Evolutionary conservation across 1,140 invertebrate genomes (phyloP), one percentile per base, ranked within the genome.

Genomic region (Drosophila varians): DNA sequence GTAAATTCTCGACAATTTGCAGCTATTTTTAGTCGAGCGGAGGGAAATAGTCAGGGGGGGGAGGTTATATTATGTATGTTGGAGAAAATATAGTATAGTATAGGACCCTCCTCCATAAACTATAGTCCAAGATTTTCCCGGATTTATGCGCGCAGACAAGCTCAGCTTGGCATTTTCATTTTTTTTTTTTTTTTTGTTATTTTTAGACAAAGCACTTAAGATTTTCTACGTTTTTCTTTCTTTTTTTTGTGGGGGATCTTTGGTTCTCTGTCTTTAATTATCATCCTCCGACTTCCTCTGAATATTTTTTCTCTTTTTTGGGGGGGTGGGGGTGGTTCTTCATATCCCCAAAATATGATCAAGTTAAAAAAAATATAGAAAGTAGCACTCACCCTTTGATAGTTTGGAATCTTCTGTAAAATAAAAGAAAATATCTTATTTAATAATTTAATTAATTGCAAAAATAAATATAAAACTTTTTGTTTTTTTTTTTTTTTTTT

Each of bases 1-100:
- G 46, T 52, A 77, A 77, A 76, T 68, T 76, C 28, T 62, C 51
- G 23, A 62, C 78, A 64, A 54, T 77, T 83, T 70, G 57, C 74
- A 78, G 64, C 56, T 83, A 83, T 83, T 83, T 83, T 58, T 78
- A 69, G 65, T 8, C 6, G 6, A 5, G 4, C 3, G 38, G 38
- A 23, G 38, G 58, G 16, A 40, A 7, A 11, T 12, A 43, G 51
- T 43, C 21, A 4, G 21, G 21, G 21, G 21, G n/a, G n/a, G n/a
- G n/a, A n/a, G n/a, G n/a, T n/a, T n/a, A n/a, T n/a, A n/a, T n/a
- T n/a, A n/a, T n/a, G n/a, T n/a, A 36, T 12, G 34, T 36, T n/a
- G n/a, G 34, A n/a, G 34, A 4, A 14, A 11, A 31, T 31, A 31
- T 26, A 6, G 54, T 9, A 34, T 18, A 34, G 21, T 9, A 25